phyloP scores from a whole-genome alignment of 2,797 vertebrate species.

The Propithecus deckenii region DNA sequence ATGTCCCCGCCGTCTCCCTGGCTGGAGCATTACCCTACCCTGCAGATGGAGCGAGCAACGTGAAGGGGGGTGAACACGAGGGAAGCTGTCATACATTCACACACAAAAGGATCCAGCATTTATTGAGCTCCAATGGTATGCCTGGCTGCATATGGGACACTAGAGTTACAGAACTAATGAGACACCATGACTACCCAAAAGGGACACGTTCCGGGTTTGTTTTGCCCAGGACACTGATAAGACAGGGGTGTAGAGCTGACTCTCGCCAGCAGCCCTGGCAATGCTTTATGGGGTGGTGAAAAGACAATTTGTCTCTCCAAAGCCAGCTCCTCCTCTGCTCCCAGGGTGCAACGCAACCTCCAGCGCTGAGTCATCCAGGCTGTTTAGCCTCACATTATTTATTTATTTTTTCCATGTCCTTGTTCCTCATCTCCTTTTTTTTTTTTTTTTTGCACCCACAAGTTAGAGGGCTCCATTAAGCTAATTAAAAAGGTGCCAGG shows the following conservation, averaged over 20 bases:
- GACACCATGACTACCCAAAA: not conserved
- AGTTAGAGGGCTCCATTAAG: slow-evolving; percentile 7
- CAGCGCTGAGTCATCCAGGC: not conserved
- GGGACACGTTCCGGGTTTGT: not conserved
- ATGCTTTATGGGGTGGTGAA: not conserved
- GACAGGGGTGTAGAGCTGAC: not conserved
- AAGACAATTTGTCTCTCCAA: not conserved
- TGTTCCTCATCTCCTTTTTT: not conserved
- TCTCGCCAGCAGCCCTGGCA: not conserved
- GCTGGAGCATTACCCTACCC: not conserved
- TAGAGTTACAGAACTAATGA: not conserved
- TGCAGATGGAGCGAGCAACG: not conserved
- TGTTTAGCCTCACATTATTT: not conserved
- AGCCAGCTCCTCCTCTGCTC: not conserved
- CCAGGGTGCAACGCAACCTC: not conserved
- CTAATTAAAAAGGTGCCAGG: not conserved
- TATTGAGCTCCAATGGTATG: not conserved
- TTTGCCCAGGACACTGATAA: not conserved
- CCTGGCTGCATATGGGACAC: not conserved
- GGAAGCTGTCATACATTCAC: not conserved
- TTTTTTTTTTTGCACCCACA: not conserved
- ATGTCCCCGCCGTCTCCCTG: not conserved
- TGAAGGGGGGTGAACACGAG: not conserved
- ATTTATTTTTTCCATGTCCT: not conserved
- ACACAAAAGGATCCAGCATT: not conserved